Evolutionary conservation across 2,888 invertebrate species (phyloP).

Genomic region (Caradrina clavipalpis): DNA sequence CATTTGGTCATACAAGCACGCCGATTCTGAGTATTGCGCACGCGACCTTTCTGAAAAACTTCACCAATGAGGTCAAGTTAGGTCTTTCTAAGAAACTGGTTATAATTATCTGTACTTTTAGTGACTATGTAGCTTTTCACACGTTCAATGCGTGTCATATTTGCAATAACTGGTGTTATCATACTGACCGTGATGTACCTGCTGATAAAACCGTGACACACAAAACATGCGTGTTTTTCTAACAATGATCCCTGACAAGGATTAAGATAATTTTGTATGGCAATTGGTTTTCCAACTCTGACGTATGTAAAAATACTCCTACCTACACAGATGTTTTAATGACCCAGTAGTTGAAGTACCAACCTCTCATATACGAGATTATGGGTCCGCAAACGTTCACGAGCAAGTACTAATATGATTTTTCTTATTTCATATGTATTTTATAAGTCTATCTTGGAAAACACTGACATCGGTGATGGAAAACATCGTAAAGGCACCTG

Average conservation of each 20-base stretch:
- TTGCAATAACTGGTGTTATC: slow-evolving; percentile 15
- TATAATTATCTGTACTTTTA: slow-evolving; percentile 1
- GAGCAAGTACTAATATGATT: no score
- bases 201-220: slow-evolving; percentile 5
- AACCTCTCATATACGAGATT: neutral
- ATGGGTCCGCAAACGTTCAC: neutral
- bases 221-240: neutral
- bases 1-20: no score
- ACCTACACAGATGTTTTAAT: no score
- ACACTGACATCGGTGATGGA: no score
- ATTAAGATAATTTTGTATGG: neutral
- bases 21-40: no score
- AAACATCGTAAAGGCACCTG: no score
- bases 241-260: slow-evolving; percentile 13
- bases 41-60: no score
- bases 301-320: neutral
- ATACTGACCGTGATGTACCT: neutral
- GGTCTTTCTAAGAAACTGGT: no score
- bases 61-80: no score
- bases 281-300: neutral
- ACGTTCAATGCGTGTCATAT: neutral
- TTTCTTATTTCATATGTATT: no score
- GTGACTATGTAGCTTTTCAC: neutral
- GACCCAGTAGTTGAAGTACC: neutral
- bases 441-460: no score